These are phyloP conservation scores for Nemurella pictetii DNA, from an alignment of 2,888 invertebrate species.

Conservation along the genomic window DNA sequence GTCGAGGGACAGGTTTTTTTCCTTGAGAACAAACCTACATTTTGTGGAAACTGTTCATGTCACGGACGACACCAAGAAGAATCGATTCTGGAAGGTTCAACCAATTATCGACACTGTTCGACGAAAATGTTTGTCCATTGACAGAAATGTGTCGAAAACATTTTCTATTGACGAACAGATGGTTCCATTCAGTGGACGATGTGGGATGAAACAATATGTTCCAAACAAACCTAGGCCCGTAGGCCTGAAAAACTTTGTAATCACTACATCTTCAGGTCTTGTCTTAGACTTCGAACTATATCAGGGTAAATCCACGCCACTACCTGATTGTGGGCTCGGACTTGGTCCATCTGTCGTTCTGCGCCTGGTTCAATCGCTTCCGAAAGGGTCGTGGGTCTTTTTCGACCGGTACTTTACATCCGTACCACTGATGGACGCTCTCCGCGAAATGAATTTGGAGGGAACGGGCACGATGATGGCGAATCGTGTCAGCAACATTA, in stretches of 20 bases:
- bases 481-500: slow-evolving; percentile 39
- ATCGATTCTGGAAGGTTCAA: slow-evolving; percentile 43
- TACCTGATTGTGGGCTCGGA: slow-evolving; percentile 40
- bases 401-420: slow-evolving; percentile 43
- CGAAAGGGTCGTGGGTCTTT: slow-evolving; percentile 41
- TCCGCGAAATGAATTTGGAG: slow-evolving; percentile 14
- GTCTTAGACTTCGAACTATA: slow-evolving; percentile 46
- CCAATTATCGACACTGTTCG: slow-evolving; percentile 44
- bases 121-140: slow-evolving; percentile 43
- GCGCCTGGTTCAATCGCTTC: slow-evolving; percentile 44
- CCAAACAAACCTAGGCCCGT: slow-evolving; percentile 47
- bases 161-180: slow-evolving; percentile 47
- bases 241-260: slow-evolving; percentile 49
- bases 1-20: slow-evolving; percentile 43
- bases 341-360: slow-evolving; percentile 42
- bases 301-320: slow-evolving; percentile 44
- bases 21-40: slow-evolving; percentile 39
- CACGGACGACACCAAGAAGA: slow-evolving; percentile 32
- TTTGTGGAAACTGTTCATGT: slow-evolving; percentile 38
- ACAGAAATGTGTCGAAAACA: slow-evolving; percentile 41
- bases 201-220: slow-evolving; percentile 41
- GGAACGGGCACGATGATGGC: slow-evolving; percentile 43
- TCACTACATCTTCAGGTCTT: slow-evolving; percentile 37
- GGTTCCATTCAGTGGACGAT: slow-evolving; percentile 46
- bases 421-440: not conserved